A percentile compares a stretch with the other conserved stretches of the same genome.
These are phyloP conservation scores for Micrastur ruficollis DNA, from an alignment of 2,797 vertebrate genomes.

Conservation along the genomic window DNA sequence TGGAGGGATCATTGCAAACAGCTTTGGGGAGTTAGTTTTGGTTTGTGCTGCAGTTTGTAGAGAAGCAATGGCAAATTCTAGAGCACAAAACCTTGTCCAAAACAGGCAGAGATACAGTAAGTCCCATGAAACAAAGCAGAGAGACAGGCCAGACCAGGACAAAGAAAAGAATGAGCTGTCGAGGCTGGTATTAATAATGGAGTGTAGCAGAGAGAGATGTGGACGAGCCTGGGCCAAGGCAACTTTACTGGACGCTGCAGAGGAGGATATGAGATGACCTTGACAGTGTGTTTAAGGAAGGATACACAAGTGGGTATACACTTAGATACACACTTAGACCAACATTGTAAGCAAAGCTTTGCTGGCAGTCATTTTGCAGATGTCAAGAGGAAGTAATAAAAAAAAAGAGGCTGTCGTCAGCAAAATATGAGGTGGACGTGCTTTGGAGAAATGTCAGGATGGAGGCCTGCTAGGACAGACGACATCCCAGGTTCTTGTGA, in stretches of 20 bases:
- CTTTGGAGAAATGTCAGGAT: background rate
- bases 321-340: background rate
- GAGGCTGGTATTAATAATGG: background rate
- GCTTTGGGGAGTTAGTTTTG: background rate
- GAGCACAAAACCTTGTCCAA: background rate
- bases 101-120: background rate
- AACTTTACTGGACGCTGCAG: background rate
- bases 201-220: background rate
- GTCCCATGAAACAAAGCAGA: background rate
- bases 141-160: background rate
- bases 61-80: background rate
- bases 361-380: background rate
- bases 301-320: too few species aligned
- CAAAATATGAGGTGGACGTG: background rate
- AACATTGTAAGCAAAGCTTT: background rate
- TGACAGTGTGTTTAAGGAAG: background rate
- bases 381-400: background rate
- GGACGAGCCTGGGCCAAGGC: background rate
- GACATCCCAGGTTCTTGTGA: background rate
- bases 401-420: background rate
- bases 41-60: background rate
- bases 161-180: background rate
- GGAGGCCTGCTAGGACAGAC: background rate
- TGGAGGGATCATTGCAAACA: background rate
- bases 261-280: background rate